A percentile compares a stretch with the other conserved stretches of the same genome.
Evolutionary conservation across 2,888 invertebrate species (phyloP).

Genomic region (Emmelina monodactyla): DNA sequence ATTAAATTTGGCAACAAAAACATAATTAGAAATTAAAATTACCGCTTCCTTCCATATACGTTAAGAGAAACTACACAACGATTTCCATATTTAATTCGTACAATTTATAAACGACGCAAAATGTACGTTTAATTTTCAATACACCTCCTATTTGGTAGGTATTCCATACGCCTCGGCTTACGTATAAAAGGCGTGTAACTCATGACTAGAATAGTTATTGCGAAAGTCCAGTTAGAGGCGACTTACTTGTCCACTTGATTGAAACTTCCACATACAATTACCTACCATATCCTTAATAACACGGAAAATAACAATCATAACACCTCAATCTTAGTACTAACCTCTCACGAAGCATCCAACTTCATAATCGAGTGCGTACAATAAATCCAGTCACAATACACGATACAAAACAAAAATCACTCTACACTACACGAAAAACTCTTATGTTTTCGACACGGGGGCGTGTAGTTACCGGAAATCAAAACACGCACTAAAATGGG

Average conservation of each 20-base stretch:
- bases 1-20: too few species aligned
- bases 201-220: conserved; percentile 59
- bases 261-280: conserved; percentile 1
- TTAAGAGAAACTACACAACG: too few species aligned
- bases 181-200: conserved; percentile 47
- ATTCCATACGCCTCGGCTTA: conserved; percentile 23
- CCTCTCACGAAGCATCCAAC: conserved; percentile 2
- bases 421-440: conserved; percentile 40
- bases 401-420: conserved; percentile 48
- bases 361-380: conserved; percentile 48
- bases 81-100: too few species aligned
- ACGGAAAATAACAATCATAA: neutral
- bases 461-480: neutral
- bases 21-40: too few species aligned
- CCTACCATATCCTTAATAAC: neutral
- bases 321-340: too few species aligned
- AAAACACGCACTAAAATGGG: conserved; percentile 1
- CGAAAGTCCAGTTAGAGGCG: conserved; percentile 57
- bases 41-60: too few species aligned
- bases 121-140: conserved; percentile 26
- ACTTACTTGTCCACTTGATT: conserved; percentile 15
- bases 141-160: too few species aligned
- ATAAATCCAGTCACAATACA: conserved; percentile 58
- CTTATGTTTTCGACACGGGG: too few species aligned
- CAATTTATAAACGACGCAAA: too few species aligned